Conservation (phyloP, 2,888 invertebrate genomes). For the Lasioglossum oenotherae region DNA sequence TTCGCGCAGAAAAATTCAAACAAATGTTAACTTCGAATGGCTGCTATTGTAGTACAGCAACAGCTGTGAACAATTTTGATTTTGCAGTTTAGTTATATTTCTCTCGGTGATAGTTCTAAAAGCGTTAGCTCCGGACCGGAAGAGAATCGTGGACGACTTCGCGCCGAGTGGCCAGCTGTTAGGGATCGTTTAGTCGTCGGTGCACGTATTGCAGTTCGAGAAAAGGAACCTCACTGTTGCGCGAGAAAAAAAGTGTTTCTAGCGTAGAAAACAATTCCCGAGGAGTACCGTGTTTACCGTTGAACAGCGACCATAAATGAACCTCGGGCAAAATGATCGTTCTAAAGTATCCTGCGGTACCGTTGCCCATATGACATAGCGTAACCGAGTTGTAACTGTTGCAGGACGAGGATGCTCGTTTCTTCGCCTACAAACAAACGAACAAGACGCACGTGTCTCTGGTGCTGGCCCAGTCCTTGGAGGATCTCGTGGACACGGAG, state of each 20-base stretch:
- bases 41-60: no score
- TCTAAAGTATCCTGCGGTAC: slow-evolving; percentile 31
- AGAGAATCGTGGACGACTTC: background rate
- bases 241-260: background rate
- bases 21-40: no score
- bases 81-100: no score
- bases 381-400: slow-evolving; percentile 48
- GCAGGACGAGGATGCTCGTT: slow-evolving; percentile 89
- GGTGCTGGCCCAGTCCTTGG: slow-evolving; percentile 90
- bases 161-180: background rate
- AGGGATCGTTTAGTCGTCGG: background rate
- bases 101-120: background rate
- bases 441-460: slow-evolving; percentile 92
- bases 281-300: slow-evolving; percentile 35
- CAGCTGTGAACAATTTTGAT: no score
- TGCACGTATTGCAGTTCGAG: background rate
- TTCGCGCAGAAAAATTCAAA: no score
- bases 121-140: background rate
- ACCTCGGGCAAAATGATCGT: slow-evolving; percentile 22
- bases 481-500: slow-evolving; percentile 92
- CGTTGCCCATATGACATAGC: slow-evolving; percentile 38
- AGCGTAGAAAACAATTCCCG: slow-evolving; percentile 5
- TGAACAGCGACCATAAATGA: slow-evolving; percentile 25
- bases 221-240: background rate
- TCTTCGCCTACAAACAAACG: slow-evolving; percentile 90